Base-by-base conservation (phyloP, 2,113 vertebrate genomes). In the Circaetus cinerascens region DNA sequence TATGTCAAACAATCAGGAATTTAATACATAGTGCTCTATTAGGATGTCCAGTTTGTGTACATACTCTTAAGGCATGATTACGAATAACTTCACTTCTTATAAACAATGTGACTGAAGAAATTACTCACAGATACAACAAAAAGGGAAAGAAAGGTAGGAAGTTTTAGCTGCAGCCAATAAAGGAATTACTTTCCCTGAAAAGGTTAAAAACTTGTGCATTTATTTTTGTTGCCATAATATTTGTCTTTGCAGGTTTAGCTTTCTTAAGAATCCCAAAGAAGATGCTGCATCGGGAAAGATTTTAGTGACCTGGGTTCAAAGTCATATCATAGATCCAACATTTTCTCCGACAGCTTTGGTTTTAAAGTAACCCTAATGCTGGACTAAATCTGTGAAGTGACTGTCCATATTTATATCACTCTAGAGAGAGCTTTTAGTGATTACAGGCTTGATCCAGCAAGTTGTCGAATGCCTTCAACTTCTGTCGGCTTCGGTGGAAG, bases 1-100 rank as follows among this genome's bases (percentile, higher is more conserved):
- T 98, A 98, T 99, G 99, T 99, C 99, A 99, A 99, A 99, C 99
- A 99, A 99, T 98, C 98, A 98, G 98, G 98, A 99, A 99, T 99
- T 98, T 98, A 99, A 99, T 99, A 99, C 98, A 98, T 98, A 91
- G 98, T 98, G 98, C 98, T 99, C 98, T 99, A 98, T 99, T 98
- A 98, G 98, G 98, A 98, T 98, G 99, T 99, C 98, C 98, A 98
- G 98, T 98, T 98, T 99, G 99, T 99, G 98, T 99, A 99, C 98
- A 99, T 98, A 99, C 98, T 98, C 98, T 98, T 98, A 98, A 97
- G 97, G 98, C 98, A 98, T 99, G 98, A 99, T 99, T 99, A 99
- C 98, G 98, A 99, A 99, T 98, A 98, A 98, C 98, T 99, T 98
- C 98, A 98, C 98, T 98, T 99, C 98, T 98, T 99, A 98, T 99